phyloP scores from a whole-genome alignment of 2,113 vertebrate species.

The Zosterops lateralis region DNA sequence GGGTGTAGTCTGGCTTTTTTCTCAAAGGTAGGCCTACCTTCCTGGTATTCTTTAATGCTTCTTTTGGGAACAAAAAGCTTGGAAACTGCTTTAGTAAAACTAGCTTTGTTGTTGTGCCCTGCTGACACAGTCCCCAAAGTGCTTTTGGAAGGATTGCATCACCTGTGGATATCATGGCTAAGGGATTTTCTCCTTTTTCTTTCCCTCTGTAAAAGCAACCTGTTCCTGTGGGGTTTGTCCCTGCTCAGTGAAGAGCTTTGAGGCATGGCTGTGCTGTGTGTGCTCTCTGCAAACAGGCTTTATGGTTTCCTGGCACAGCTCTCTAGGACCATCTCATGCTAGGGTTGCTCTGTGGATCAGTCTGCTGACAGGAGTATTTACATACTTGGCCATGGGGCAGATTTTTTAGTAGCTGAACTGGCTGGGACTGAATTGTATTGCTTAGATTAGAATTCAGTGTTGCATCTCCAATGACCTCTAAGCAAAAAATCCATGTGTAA shows the following conservation, averaged over 20 bases:
- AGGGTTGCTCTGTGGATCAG: background rate
- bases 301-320: background rate
- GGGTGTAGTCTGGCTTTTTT: background rate
- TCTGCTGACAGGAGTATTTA: background rate
- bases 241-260: background rate
- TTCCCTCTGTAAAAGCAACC: background rate
- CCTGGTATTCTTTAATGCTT: background rate
- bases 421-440: background rate
- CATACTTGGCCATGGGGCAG: background rate
- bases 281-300: background rate
- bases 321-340: background rate
- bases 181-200: background rate
- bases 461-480: background rate
- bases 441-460: background rate
- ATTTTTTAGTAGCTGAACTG: background rate
- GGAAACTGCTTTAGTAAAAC: background rate
- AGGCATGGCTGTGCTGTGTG: background rate
- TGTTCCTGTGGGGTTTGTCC: background rate
- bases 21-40: background rate
- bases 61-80: background rate
- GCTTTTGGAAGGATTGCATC: background rate
- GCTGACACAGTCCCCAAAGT: background rate
- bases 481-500: background rate
- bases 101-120: background rate
- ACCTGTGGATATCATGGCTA: background rate